Evolutionary conservation across 2,888 invertebrate species (phyloP).

Genomic region (Pachycephus smyrnensis): DNA sequence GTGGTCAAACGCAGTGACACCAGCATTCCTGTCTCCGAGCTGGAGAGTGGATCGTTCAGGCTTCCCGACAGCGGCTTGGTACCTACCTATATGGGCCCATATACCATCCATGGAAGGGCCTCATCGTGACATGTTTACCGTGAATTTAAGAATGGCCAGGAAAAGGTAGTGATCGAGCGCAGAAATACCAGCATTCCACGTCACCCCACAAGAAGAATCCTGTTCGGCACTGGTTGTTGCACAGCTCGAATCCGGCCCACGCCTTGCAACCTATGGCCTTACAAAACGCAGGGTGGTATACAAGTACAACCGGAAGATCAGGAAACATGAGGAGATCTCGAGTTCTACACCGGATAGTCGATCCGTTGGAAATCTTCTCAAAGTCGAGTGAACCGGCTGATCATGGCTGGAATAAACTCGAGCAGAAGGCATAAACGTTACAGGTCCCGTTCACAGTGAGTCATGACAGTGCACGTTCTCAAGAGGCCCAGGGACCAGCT

Average conservation of each 20-base stretch:
- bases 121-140: not conserved
- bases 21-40: slow-evolving; percentile 13
- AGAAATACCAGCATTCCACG: not conserved
- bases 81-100: not conserved
- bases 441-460: not conserved
- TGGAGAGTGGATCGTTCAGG: not conserved
- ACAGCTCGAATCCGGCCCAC: not conserved
- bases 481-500: not conserved
- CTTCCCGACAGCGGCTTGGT: not conserved
- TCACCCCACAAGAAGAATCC: not conserved
- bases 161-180: not conserved
- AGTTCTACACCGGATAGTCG: not conserved
- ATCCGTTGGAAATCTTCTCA: not conserved
- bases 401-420: not conserved
- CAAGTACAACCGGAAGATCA: not conserved
- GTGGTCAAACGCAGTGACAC: slow-evolving; percentile 24
- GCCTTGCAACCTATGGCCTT: not conserved
- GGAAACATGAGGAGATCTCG: not conserved
- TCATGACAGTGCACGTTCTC: not conserved
- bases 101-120: not conserved
- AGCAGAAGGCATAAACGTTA: not conserved
- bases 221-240: not conserved
- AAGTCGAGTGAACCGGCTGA: not conserved
- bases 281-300: not conserved
- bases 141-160: not conserved